A percentile compares a stretch with the other conserved stretches of the same genome.
These are phyloP conservation scores for Picathartes gymnocephalus DNA, from an alignment of 2,113 vertebrate species.

Conservation along the genomic window DNA sequence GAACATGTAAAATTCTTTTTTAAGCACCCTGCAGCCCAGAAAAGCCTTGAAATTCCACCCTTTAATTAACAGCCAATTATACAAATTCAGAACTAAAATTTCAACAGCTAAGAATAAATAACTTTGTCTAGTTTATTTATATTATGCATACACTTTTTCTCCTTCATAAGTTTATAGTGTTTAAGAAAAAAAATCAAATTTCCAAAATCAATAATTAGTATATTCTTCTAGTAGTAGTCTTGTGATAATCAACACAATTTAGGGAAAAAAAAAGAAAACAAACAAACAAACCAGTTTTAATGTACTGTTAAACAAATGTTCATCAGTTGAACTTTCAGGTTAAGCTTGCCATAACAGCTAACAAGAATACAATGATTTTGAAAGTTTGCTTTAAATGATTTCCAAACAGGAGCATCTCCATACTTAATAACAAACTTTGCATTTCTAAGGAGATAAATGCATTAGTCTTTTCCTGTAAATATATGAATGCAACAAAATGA, in stretches of 20 bases:
- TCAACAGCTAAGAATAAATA: background rate
- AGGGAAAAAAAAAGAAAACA: background rate
- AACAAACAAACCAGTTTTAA: background rate
- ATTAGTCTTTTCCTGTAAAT: background rate
- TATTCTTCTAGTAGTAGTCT: background rate
- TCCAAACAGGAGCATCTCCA: background rate
- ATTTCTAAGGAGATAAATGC: background rate
- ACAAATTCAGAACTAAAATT: conserved; percentile 1
- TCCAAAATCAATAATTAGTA: background rate
- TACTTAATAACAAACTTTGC: background rate
- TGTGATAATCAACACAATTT: background rate
- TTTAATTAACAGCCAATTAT: conserved; percentile 17
- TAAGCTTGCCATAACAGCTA: conserved; percentile 1
- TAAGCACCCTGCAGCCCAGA: background rate
- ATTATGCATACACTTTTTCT: background rate
- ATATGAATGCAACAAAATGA: background rate
- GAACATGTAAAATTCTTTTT: background rate
- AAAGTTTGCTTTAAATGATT: background rate
- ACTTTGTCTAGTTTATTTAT: background rate
- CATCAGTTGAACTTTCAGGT: background rate
- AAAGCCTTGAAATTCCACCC: background rate
- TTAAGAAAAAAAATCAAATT: background rate
- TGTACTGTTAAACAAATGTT: background rate
- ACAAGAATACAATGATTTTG: background rate
- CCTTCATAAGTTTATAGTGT: background rate